phyloP scores from a whole-genome alignment of 2,797 vertebrate species.

The Takifugu rubripes region DNA sequence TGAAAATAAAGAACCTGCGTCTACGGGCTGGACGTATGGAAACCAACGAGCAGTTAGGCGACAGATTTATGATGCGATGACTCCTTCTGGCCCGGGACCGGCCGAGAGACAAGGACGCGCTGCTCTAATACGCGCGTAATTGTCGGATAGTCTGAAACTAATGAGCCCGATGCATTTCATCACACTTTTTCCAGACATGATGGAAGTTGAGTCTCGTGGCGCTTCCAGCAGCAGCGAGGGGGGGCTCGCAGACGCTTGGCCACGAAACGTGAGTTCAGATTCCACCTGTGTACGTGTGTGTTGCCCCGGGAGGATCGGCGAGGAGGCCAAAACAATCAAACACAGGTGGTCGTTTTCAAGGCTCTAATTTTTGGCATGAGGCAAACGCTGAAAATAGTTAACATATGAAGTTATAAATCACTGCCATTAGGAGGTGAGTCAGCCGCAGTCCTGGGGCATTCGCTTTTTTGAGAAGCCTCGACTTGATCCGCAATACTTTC shows the following conservation, averaged over 20 bases:
- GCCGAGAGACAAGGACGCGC: conserved; percentile 31
- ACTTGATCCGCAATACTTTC: neutral
- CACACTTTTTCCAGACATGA: conserved; percentile 54
- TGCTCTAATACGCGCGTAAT: conserved; percentile 33
- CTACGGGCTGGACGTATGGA: conserved; percentile 35
- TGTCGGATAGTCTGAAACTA: conserved; percentile 46
- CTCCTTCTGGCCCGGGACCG: conserved; percentile 27
- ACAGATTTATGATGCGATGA: conserved; percentile 42
- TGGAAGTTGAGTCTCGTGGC: conserved; percentile 44
- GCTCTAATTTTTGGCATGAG: conserved; percentile 63
- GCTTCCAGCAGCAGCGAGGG: conserved; percentile 33
- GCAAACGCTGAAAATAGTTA: conserved; percentile 61
- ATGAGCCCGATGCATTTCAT: conserved; percentile 54
- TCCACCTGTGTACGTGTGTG: conserved; percentile 58
- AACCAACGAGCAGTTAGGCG: conserved; percentile 42
- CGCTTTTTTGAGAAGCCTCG: too few species aligned
- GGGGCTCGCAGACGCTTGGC: conserved; percentile 49
- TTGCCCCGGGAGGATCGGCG: conserved; percentile 48
- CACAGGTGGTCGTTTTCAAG: conserved; percentile 70
- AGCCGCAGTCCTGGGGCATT: neutral
- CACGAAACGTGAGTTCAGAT: conserved; percentile 45
- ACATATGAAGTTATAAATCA: conserved; percentile 67
- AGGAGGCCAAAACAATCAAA: conserved; percentile 71
- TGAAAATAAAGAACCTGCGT: conserved; percentile 41
- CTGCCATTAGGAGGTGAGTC: conserved; percentile 40